Conservation (phyloP, 2,113 vertebrate genomes). For the Cariama cristata region DNA sequence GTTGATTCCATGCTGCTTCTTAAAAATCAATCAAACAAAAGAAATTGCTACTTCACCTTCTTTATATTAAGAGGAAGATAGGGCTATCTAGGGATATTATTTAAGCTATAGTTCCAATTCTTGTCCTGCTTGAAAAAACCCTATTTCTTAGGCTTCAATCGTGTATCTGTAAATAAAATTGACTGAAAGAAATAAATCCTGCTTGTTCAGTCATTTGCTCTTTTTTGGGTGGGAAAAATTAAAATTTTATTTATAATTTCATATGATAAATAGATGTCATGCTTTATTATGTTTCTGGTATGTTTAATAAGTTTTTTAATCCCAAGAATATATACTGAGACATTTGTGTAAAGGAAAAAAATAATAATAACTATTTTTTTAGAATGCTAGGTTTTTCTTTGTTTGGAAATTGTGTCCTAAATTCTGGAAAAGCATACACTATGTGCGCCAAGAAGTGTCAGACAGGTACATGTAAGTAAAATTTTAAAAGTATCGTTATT, state of each 20-base stretch:
- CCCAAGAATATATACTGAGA: background rate
- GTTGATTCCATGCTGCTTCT: background rate
- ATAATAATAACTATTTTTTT: background rate
- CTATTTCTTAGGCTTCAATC: background rate
- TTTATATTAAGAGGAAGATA: background rate
- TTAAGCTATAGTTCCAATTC: background rate
- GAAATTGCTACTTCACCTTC: background rate
- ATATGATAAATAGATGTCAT: background rate
- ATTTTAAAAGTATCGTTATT: background rate
- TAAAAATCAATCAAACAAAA: background rate
- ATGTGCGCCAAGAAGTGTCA: background rate
- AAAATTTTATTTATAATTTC: background rate
- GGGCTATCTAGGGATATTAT: background rate
- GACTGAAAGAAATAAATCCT: background rate
- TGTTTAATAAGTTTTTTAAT: background rate
- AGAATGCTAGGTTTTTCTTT: background rate
- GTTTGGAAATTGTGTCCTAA: background rate
- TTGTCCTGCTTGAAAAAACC: background rate
- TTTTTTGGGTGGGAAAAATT: background rate
- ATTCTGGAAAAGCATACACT: background rate
- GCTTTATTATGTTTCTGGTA: background rate
- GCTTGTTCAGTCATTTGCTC: background rate
- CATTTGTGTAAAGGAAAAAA: background rate
- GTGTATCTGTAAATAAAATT: background rate
- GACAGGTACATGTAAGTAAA: background rate